phyloP scores from a whole-genome alignment of 1,140 invertebrate genomes.

The Brachionus angularis region DNA sequence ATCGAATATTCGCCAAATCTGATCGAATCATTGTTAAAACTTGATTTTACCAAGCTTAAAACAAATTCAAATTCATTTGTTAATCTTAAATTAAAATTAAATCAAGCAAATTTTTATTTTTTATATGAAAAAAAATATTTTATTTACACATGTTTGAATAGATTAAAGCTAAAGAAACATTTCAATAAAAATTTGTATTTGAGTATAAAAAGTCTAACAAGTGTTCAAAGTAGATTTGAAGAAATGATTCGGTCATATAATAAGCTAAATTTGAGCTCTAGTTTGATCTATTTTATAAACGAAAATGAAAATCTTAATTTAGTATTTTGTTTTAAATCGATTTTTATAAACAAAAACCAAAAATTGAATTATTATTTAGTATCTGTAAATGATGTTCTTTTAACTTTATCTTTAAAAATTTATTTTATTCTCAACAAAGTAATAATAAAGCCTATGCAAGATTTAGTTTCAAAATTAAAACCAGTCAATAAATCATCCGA shows the following conservation, averaged over 20 bases:
- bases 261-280: too few species aligned
- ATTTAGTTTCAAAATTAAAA: too few species aligned
- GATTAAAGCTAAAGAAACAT: not conserved
- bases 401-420: conserved; percentile 2
- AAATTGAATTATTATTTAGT: not conserved
- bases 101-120: not conserved
- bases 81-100: conserved; percentile 11
- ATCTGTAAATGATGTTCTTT: not conserved
- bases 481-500: too few species aligned
- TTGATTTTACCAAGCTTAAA: too few species aligned
- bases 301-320: conserved; percentile 12
- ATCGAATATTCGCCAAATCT: not conserved
- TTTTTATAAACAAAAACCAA: not conserved
- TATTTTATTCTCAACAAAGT: conserved; percentile 24
- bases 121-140: conserved; percentile 30
- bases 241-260: too few species aligned
- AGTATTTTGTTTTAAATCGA: not conserved
- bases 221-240: not conserved
- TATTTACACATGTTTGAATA: not conserved
- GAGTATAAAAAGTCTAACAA: not conserved
- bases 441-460: not conserved
- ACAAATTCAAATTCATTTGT: not conserved
- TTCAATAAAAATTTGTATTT: not conserved
- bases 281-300: not conserved
- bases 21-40: not conserved